These are phyloP conservation scores for Ennomos fuscantarius DNA, from an alignment of 2,888 invertebrate genomes.

Conservation along the genomic window DNA sequence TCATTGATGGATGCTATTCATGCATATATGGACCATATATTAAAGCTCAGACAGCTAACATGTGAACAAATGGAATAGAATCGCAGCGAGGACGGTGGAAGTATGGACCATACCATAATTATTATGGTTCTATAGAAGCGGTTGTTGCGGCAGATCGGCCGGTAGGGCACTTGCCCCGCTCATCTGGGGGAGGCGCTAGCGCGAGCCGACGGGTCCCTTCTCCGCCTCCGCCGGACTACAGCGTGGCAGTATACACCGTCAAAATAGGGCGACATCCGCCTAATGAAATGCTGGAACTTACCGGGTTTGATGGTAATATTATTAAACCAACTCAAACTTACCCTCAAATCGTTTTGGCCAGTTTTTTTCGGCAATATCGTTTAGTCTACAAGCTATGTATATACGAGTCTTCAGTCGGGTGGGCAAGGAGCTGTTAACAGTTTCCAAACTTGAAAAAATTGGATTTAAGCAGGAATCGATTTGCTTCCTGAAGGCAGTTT, in stretches of 20 bases:
- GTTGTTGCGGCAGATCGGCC: background rate
- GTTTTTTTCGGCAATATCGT: too few relatives aligned
- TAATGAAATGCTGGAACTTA: slow-evolving; percentile 61
- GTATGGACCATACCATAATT: background rate
- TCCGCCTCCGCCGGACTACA: slow-evolving; percentile 45
- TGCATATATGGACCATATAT: too few relatives aligned
- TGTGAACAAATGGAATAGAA: too few relatives aligned
- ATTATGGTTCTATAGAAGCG: background rate
- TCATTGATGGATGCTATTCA: too few relatives aligned
- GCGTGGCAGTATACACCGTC: slow-evolving; percentile 57
- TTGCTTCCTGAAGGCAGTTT: background rate
- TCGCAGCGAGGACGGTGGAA: too few relatives aligned
- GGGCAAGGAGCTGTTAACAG: background rate
- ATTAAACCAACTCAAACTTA: too few relatives aligned
- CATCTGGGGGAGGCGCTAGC: slow-evolving; percentile 23
- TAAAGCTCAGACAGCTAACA: too few relatives aligned
- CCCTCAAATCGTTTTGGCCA: too few relatives aligned
- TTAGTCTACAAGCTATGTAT: too few relatives aligned
- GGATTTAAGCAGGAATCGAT: too few relatives aligned
- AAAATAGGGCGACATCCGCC: slow-evolving; percentile 51
- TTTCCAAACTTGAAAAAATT: too few relatives aligned
- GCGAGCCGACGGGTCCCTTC: slow-evolving; percentile 35
- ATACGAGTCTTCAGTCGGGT: too few relatives aligned
- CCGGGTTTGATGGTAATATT: slow-evolving; percentile 55
- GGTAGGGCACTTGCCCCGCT: background rate